Evolutionary conservation across 1,140 invertebrate species (phyloP), one percentile per base, ranked within the genome.

Genomic region (Habropoda laboriosa): DNA sequence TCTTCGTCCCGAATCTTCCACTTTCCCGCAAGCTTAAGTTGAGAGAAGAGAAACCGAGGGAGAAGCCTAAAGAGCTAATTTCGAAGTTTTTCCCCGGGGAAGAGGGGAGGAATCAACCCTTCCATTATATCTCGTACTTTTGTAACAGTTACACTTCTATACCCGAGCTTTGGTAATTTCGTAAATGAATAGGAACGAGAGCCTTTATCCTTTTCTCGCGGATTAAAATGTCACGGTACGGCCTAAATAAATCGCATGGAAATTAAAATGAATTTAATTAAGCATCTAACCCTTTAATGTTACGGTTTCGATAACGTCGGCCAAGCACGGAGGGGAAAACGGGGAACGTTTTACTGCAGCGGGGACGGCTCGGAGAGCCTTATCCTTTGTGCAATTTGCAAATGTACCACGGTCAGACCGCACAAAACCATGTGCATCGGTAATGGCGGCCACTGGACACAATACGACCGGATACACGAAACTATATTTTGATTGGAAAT

Each of bases 331-430:
- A 24, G 24, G 55, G 32, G 24, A 63, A 73, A 72, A 32, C 60
- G 24, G n/a, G n/a, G 45, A 40, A 47, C 38, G 21, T 24, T 78
- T 60, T 40, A 72, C 38, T 63, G 76, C 67, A 12, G 27, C 21
- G 45, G 16, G 1, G 40, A 51, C 57, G 42, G 57, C 16, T n/a
- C n/a, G n/a, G n/a, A n/a, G 3, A 64, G 30, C 76, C 57, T n/a
- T 51, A 35, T 61, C 67, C 49, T 27, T n/a, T 53, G 57, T 21
- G 55, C 58, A 79, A 79, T 79, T 73, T 79, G 68, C 58, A 79
- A 79, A 79, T 79, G 70, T 42, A 73, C 58, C 47, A 8, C 24
- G 1, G 12, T 8, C 13, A 12, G 4, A 3, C 66, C 38, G n/a
- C 21, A 40, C 16, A 63, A 42, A 64, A 71, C 51, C 68, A 38